phyloP scores from a whole-genome alignment of 2,888 invertebrate species.

The Diaperis boleti region DNA sequence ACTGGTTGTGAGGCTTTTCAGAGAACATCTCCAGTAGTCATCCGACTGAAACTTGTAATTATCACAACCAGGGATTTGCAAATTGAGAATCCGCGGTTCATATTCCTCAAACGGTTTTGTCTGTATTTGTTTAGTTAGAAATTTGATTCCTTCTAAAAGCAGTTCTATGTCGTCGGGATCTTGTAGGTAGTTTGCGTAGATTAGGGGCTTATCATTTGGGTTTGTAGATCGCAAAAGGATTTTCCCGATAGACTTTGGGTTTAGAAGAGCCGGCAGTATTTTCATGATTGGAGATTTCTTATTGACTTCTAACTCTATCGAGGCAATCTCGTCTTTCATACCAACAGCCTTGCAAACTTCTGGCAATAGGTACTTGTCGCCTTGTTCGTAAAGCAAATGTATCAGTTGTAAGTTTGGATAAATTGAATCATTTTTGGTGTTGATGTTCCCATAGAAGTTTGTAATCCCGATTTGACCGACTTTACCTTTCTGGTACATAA shows the following conservation, averaged over 20 bases:
- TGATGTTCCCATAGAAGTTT: constrained; percentile 67
- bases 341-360: constrained; percentile 49
- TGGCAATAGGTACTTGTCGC: constrained; percentile 46
- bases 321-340: constrained; percentile 52
- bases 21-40: constrained; percentile 69
- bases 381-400: constrained; percentile 57
- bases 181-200: constrained; percentile 74
- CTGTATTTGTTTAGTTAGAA: constrained; percentile 61
- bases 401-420: constrained; percentile 68
- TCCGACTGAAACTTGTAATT: constrained; percentile 62
- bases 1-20: constrained; percentile 55
- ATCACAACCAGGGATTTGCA: constrained; percentile 67
- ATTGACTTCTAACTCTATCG: constrained; percentile 40
- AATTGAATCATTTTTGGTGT: constrained; percentile 64
- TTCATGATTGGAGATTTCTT: constrained; percentile 35
- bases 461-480: constrained; percentile 65
- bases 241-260: constrained; percentile 70
- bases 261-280: constrained; percentile 48
- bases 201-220: constrained; percentile 71
- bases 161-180: constrained; percentile 69
- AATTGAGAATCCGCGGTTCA: constrained; percentile 59
- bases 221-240: constrained; percentile 69
- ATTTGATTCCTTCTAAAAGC: constrained; percentile 67
- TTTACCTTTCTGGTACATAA: constrained; percentile 67
- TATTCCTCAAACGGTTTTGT: constrained; percentile 64